Evolutionary conservation across 1,140 invertebrate species (phyloP).

Genomic region (Atta texana): DNA sequence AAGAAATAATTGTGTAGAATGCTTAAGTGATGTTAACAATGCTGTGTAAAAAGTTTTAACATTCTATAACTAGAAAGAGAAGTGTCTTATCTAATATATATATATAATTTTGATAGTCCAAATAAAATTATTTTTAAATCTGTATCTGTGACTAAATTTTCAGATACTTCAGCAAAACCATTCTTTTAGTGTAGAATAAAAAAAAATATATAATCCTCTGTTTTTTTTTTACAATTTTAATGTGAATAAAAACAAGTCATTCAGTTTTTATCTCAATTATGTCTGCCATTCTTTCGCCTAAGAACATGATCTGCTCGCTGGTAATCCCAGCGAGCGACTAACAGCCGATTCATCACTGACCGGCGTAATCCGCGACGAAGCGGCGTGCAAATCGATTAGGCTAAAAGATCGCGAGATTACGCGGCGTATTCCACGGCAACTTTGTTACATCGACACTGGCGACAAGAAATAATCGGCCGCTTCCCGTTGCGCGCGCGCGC

Average conservation of each 20-base stretch:
- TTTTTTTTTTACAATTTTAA: neutral
- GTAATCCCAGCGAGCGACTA: conserved; percentile 32
- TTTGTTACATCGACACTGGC: conserved; percentile 56
- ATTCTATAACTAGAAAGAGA: too few relatives aligned
- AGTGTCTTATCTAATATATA: too few relatives aligned
- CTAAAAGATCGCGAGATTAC: conserved; percentile 61
- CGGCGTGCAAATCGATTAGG: conserved; percentile 61
- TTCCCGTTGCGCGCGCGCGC: conserved; percentile 36
- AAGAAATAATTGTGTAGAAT: too few relatives aligned
- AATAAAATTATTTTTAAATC: too few relatives aligned
- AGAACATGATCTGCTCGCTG: conserved; percentile 6
- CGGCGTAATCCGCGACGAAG: conserved; percentile 60
- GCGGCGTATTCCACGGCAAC: conserved; percentile 46
- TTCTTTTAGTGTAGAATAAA: neutral
- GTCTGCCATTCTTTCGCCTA: neutral
- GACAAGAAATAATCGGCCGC: conserved; percentile 48
- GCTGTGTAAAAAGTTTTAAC: too few relatives aligned
- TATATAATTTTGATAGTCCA: too few relatives aligned
- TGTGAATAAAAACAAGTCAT: neutral
- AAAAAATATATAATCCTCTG: neutral
- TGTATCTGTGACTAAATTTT: too few relatives aligned
- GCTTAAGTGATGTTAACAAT: too few relatives aligned
- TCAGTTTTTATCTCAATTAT: neutral
- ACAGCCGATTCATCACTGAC: conserved; percentile 52
- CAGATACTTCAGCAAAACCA: too few relatives aligned